Evolutionary conservation across 2,113 vertebrate species (phyloP).

Genomic region (Myotis lucifugus): DNA sequence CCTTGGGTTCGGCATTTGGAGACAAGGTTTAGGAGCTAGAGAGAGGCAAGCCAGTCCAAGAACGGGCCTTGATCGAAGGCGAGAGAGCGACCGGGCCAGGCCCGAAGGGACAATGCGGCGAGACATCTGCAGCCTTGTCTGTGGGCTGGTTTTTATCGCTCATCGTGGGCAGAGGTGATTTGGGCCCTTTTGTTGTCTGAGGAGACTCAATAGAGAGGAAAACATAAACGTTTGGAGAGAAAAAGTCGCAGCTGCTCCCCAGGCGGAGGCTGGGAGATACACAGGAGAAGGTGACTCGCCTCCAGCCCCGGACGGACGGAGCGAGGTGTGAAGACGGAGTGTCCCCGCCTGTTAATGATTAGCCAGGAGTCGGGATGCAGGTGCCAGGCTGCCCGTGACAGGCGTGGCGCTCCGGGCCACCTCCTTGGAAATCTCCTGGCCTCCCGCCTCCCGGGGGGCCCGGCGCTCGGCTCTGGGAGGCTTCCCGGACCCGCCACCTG

Average conservation of each 20-base stretch:
- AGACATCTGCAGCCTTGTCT: not conserved
- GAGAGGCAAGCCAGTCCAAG: not conserved
- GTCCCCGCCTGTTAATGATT: slow-evolving; percentile 66
- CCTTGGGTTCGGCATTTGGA: not conserved
- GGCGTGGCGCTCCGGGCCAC: slow-evolving; percentile 17
- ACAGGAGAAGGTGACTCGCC: not conserved
- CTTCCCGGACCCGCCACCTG: slow-evolving; percentile 54
- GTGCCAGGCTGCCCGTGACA: slow-evolving; percentile 60
- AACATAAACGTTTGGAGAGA: not conserved
- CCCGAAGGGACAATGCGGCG: not conserved
- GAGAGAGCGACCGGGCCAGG: not conserved
- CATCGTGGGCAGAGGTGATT: not conserved
- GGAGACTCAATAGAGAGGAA: not conserved
- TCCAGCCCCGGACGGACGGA: not conserved
- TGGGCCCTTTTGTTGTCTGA: not conserved
- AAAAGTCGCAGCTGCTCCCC: not conserved
- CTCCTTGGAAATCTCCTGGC: slow-evolving; percentile 43
- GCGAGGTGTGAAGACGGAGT: not conserved
- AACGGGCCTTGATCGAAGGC: too few species aligned
- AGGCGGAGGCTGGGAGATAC: not conserved
- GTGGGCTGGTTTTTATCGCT: not conserved
- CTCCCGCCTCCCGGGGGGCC: slow-evolving; percentile 1
- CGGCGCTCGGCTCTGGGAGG: slow-evolving; percentile 39
- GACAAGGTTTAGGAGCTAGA: not conserved
- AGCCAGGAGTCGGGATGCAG: slow-evolving; percentile 38